Evolutionary conservation across 2,113 vertebrate species (phyloP).

Genomic region (Passer domesticus): DNA sequence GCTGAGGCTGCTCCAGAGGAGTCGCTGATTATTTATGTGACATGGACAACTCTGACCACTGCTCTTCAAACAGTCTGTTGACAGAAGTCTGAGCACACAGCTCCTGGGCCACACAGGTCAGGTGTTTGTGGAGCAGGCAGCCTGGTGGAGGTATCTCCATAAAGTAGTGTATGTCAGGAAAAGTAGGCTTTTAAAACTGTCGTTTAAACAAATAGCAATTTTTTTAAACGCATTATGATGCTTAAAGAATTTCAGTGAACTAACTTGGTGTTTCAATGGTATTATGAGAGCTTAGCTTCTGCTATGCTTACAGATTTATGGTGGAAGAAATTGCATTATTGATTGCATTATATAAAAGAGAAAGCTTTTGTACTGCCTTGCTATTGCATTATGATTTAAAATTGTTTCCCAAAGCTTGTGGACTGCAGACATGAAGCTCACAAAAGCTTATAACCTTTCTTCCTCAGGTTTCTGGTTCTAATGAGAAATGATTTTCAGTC

Average conservation of each 20-base stretch:
- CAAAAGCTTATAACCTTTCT: constrained; percentile 28
- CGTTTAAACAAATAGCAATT: not conserved
- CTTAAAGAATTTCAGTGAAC: not conserved
- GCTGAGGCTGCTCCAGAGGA: not conserved
- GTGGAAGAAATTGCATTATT: constrained; percentile 25
- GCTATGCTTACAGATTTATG: not conserved
- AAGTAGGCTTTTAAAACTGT: not conserved
- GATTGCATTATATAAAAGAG: constrained; percentile 30
- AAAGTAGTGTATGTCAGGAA: not conserved
- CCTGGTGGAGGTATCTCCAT: not conserved
- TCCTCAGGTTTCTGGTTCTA: constrained; percentile 51
- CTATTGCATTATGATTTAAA: constrained; percentile 35
- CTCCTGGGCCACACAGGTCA: not conserved
- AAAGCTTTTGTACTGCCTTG: constrained; percentile 10
- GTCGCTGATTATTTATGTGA: not conserved
- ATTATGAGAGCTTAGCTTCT: not conserved
- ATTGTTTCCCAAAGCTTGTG: constrained; percentile 25
- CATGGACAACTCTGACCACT: not conserved
- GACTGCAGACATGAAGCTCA: not conserved
- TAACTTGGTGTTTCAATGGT: not conserved
- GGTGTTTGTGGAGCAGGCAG: not conserved
- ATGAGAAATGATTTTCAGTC: constrained; percentile 31
- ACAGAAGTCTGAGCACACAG: not conserved
- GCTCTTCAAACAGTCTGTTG: not conserved
- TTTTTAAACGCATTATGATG: not conserved